Evolutionary conservation across 1,140 invertebrate genomes (phyloP), one percentile per base, ranked within the genome.

Genomic region (Pachypeltis micranthus): DNA sequence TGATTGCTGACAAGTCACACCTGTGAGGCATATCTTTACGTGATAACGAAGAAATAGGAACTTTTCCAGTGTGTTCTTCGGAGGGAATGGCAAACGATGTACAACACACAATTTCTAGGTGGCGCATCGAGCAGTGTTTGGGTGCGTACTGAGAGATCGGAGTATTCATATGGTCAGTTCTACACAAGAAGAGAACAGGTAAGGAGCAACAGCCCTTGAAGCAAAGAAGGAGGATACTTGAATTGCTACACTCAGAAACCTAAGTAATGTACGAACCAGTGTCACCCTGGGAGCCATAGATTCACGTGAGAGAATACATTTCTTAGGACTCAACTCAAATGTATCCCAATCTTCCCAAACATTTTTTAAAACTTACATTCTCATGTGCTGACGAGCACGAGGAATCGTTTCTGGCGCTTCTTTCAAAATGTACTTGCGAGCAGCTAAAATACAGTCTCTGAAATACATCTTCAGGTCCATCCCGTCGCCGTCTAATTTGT

Each of bases 321-420:
- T n/a, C 10, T 10, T 39, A 10, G 10, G n/a, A 39, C 34, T 39
- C 34, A 39, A 10, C 10, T 39, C n/a, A 1, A 4, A 4, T 3
- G 21, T 19, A 31, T 58, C 10, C 34, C 10, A 44, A n/a, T 44
- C 10, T 44, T 12, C 10, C n/a, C 10, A 44, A n/a, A 44, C n/a
- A 10, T 10, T 39, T 10, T 39, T n/a, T n/a, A 39, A n/a, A n/a
- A 76, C 80, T 81, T 77, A 88, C 86, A 88, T 69, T 64, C 63
- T 65, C 81, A 90, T 85, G 70, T 90, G 88, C 44, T 86, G 78
- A 63, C 82, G 79, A 19, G 88, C 88, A 12, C 86, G 84, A 14
- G 90, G 90, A 26, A 95, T 72, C 1, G 88, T 90, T 51, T 87
- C 85, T 39, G 88, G 87, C n/a, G 80, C 81, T 71, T 93, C 90